phyloP scores from a whole-genome alignment of 2,888 invertebrate genomes.

The Macrosoma leucophasiata region DNA sequence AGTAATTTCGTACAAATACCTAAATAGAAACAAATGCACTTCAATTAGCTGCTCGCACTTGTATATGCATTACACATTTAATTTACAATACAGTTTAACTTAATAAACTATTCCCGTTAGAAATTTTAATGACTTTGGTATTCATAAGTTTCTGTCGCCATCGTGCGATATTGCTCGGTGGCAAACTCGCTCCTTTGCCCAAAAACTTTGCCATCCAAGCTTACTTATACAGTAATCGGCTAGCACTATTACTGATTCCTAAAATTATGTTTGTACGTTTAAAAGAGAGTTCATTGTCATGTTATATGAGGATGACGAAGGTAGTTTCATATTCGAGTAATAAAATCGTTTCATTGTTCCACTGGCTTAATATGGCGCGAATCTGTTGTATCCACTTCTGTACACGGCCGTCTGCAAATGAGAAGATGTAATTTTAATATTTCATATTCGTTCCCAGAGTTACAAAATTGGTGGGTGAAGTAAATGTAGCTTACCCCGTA shows the following conservation, averaged over 20 bases:
- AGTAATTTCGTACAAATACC: slow-evolving; percentile 49
- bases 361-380: slow-evolving; percentile 88
- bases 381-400: slow-evolving; percentile 95
- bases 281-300: slow-evolving; percentile 76
- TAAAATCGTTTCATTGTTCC: slow-evolving; percentile 54
- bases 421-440: slow-evolving; percentile 8
- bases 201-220: slow-evolving; percentile 47
- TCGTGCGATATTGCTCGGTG: no score
- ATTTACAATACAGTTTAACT: slow-evolving; percentile 61
- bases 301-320: slow-evolving; percentile 61
- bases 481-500: slow-evolving; percentile 88
- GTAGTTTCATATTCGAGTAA: slow-evolving; percentile 66
- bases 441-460: no score
- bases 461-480: no score
- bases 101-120: slow-evolving; percentile 64
- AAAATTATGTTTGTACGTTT: slow-evolving; percentile 71
- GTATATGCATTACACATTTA: slow-evolving; percentile 65
- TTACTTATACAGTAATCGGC: slow-evolving; percentile 59
- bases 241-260: slow-evolving; percentile 65
- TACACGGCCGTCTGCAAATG: slow-evolving; percentile 89
- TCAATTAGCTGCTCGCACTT: slow-evolving; percentile 71
- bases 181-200: slow-evolving; percentile 5
- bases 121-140: slow-evolving; percentile 73
- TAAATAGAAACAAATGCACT: slow-evolving; percentile 50
- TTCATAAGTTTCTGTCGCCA: slow-evolving; percentile 45